Evolutionary conservation across 2,888 invertebrate species (phyloP), one percentile per base, ranked within the genome.

Genomic region (Chrysodeixis includens): DNA sequence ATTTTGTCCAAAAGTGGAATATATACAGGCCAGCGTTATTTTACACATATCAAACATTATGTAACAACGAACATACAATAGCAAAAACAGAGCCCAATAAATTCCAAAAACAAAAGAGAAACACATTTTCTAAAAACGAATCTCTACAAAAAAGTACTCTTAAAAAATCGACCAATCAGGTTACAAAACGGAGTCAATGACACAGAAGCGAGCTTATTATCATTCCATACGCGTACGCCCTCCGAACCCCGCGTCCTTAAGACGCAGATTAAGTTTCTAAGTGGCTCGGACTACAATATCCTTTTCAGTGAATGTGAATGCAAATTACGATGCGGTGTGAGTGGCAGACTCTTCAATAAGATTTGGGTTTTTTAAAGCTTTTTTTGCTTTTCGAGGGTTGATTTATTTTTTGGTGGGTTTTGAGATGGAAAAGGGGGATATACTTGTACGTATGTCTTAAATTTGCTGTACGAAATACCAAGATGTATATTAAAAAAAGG

Each of bases 131-230:
- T 55, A 54, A 54, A 65, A 56, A 64, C 56, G 69, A 72, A 65
- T 54, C 56, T 68, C 26, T 56, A 64, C 57, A 20, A 71, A 67
- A 71, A 66, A 80, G 58, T 53, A 64, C 58, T 62, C 75, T 62
- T 61, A 40, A 57, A 53, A 62, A 63, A 49, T 18, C 75, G 63
- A 66, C 81, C 85, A 86, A 89, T 88, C 88, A 85, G 86, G 83
- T 88, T 87, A 83, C 85, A 88, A 86, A 86, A 84, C 76, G 79
- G 83, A 87, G 88, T 88, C 88, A 88, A 88, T 88, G 87, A 84
- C 83, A 83, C 74, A 78, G 79, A 70, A 78, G 83, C 81, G 83
- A 84, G 69, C 80, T 80, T 72, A 80, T 80, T 80, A 78, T 71
- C 56, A 80, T 80, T 80, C 80, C 52, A 54, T 66, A 63, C 71